phyloP scores from a whole-genome alignment of 2,113 vertebrate genomes.

The Eleginops maclovinus region DNA sequence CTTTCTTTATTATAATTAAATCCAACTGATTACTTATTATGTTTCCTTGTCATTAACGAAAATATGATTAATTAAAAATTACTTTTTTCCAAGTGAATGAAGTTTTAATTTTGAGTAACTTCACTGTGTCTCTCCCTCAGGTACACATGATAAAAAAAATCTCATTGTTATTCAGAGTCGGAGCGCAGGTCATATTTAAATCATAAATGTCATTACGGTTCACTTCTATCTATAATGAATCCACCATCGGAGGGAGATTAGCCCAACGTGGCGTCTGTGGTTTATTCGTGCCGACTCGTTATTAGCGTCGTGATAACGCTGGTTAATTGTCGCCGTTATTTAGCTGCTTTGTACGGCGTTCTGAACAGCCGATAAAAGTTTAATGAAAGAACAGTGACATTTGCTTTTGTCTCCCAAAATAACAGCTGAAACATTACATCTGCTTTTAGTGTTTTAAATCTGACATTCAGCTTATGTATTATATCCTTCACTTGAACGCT shows the following conservation, averaged over 20 bases:
- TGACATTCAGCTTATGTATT: background rate
- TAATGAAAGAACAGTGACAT: conserved; percentile 50
- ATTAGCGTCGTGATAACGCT: conserved; percentile 44
- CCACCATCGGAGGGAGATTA: conserved; percentile 63
- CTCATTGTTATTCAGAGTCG: conserved; percentile 47
- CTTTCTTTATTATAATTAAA: background rate
- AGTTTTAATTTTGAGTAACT: background rate
- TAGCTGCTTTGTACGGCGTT: conserved; percentile 26
- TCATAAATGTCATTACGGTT: conserved; percentile 70
- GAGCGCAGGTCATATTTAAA: conserved; percentile 59
- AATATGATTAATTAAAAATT: background rate
- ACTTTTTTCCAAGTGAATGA: background rate
- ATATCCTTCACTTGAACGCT: too few species aligned
- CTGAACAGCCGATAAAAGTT: conserved; percentile 34
- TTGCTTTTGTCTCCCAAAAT: background rate
- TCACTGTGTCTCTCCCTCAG: background rate
- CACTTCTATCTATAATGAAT: conserved; percentile 71
- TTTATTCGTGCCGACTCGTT: conserved; percentile 15
- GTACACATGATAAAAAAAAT: conserved; percentile 29
- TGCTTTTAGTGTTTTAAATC: background rate
- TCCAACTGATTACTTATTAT: background rate
- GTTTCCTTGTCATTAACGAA: background rate
- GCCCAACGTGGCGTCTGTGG: conserved; percentile 2
- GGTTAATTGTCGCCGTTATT: conserved; percentile 63
- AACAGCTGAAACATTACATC: conserved; percentile 8